Conservation (phyloP, 2,797 vertebrate species). For the Potorous gilbertii region DNA sequence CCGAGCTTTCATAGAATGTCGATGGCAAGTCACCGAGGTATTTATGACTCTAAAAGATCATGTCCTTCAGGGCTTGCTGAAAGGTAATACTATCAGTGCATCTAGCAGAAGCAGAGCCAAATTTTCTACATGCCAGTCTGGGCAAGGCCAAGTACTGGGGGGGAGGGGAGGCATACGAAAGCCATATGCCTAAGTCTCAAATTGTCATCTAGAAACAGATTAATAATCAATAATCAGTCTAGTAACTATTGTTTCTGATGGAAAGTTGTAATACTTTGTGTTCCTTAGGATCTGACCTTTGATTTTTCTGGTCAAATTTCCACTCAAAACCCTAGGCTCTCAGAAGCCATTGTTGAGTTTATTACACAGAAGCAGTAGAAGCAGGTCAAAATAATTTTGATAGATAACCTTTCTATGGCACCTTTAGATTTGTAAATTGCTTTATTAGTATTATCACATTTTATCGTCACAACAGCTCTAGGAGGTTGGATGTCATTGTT, state of each 20-base stretch:
- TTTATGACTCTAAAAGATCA: background rate
- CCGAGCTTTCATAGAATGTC: background rate
- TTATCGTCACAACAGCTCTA: background rate
- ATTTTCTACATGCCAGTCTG: background rate
- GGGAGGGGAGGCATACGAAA: background rate
- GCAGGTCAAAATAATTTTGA: constrained; percentile 7
- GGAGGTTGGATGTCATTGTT: background rate
- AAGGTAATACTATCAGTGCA: background rate
- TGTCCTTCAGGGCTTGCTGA: background rate
- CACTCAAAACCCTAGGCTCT: background rate
- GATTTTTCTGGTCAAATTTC: constrained; percentile 1
- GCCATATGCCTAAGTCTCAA: background rate
- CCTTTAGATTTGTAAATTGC: background rate
- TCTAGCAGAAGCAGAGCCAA: background rate
- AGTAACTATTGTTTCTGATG: background rate
- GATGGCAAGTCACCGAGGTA: background rate
- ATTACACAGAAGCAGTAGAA: constrained; percentile 36
- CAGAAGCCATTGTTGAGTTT: constrained; percentile 33
- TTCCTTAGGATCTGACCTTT: constrained; percentile 13
- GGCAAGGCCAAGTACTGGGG: background rate
- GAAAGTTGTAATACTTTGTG: background rate
- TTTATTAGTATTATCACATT: background rate
- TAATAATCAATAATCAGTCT: background rate
- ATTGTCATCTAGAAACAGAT: background rate
- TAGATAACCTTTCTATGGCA: background rate